phyloP scores from a whole-genome alignment of 2,113 vertebrate genomes.

The Seriola aureovittata region DNA sequence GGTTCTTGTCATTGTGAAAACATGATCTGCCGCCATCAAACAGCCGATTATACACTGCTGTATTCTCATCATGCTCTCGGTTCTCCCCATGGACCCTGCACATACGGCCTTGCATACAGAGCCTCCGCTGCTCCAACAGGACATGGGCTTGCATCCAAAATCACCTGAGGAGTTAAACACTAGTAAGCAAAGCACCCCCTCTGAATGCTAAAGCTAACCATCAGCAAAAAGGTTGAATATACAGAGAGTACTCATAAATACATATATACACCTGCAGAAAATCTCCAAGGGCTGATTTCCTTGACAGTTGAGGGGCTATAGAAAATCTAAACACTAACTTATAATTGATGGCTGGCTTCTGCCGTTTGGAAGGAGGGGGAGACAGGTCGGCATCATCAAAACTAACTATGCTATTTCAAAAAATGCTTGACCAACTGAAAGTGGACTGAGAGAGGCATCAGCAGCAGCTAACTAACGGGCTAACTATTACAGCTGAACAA shows the following conservation, averaged over 20 bases:
- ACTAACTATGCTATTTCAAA: slow-evolving; percentile 36
- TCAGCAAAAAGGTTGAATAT: slow-evolving; percentile 22
- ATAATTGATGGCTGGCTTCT: slow-evolving; percentile 26
- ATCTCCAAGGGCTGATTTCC: not conserved
- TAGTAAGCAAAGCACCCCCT: not conserved
- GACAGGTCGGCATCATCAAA: slow-evolving; percentile 36
- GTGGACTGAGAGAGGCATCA: slow-evolving; percentile 12
- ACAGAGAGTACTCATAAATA: not conserved
- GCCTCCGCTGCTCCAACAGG: slow-evolving; percentile 25
- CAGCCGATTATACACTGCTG: slow-evolving; percentile 78
- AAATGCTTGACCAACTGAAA: slow-evolving; percentile 24
- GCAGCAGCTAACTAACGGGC: slow-evolving; percentile 43
- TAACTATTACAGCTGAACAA: slow-evolving; percentile 44
- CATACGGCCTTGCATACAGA: slow-evolving; percentile 74
- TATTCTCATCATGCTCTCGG: slow-evolving; percentile 79
- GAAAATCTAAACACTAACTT: not conserved
- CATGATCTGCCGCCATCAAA: slow-evolving; percentile 83
- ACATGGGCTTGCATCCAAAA: slow-evolving; percentile 67
- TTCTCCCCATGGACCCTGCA: slow-evolving; percentile 59
- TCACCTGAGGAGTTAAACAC: slow-evolving; percentile 47
- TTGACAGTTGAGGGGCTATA: not conserved
- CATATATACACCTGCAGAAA: not conserved
- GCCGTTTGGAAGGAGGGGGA: slow-evolving; percentile 11
- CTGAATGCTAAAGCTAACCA: slow-evolving; percentile 1
- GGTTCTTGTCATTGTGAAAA: slow-evolving; percentile 81